These are phyloP conservation scores for Thera britannica DNA, from an alignment of 2,888 invertebrate genomes.

Conservation along the genomic window DNA sequence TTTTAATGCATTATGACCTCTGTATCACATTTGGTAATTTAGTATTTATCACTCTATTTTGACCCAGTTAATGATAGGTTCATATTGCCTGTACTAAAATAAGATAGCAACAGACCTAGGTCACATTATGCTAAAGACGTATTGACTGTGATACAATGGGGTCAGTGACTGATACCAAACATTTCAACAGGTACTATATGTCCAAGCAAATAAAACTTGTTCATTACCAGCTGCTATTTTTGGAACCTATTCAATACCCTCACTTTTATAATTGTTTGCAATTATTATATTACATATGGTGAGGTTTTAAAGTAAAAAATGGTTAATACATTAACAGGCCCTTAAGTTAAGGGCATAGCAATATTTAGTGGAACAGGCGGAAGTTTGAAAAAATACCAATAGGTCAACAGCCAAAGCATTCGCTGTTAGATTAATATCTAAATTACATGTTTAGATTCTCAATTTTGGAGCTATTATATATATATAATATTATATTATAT, in stretches of 20 bases:
- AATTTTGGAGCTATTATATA: too few relatives aligned
- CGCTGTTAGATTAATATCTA: too few relatives aligned
- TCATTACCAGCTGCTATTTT: not conserved
- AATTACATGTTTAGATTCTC: too few relatives aligned
- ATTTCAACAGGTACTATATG: not conserved
- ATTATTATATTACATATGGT: too few relatives aligned
- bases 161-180: conserved; percentile 13
- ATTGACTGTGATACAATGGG: conserved; percentile 7
- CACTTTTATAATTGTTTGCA: too few relatives aligned
- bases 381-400: not conserved
- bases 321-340: too few relatives aligned
- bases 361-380: too few relatives aligned
- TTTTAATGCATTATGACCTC: not conserved
- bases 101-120: conserved; percentile 14
- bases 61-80: not conserved
- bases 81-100: not conserved
- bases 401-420: not conserved
- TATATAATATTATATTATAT: too few relatives aligned
- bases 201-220: not conserved
- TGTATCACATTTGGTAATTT: not conserved
- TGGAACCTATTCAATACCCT: not conserved
- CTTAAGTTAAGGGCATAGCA: too few relatives aligned
- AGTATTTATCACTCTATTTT: not conserved
- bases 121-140: not conserved
- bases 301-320: too few relatives aligned